These are phyloP conservation scores for Spodoptera picta DNA, from an alignment of 2,888 invertebrate species.

Conservation along the genomic window DNA sequence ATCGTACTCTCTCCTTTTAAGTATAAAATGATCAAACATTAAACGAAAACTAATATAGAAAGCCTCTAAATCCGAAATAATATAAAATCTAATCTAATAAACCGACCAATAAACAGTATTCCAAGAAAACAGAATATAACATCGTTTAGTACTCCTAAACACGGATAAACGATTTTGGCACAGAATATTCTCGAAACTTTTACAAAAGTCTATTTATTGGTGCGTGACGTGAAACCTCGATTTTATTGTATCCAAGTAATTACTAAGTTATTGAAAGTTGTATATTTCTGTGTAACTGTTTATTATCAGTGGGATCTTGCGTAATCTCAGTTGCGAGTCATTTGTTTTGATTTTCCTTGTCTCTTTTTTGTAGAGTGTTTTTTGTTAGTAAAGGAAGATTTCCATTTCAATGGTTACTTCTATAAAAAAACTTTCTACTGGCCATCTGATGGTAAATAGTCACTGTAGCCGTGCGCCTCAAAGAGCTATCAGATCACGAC, in stretches of 20 bases:
- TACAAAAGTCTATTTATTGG: constrained; percentile 32
- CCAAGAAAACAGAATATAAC: constrained; percentile 31
- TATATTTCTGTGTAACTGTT: constrained; percentile 4
- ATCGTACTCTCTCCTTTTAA: too few relatives aligned
- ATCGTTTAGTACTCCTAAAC: constrained; percentile 35
- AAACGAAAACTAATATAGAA: too few relatives aligned
- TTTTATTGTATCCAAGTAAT: constrained; percentile 41
- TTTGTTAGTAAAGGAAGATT: too few relatives aligned
- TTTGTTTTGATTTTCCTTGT: too few relatives aligned
- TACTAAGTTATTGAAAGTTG: constrained; percentile 43
- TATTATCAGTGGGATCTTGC: constrained; percentile 3
- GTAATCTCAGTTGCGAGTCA: not conserved
- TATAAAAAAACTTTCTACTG: too few relatives aligned
- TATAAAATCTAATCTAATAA: constrained; percentile 11
- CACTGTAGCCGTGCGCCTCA: too few relatives aligned
- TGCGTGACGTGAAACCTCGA: constrained; percentile 40
- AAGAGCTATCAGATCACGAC: too few relatives aligned
- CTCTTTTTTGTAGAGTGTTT: too few relatives aligned
- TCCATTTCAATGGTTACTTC: too few relatives aligned
- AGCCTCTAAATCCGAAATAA: not conserved
- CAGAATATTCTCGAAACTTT: constrained; percentile 41
- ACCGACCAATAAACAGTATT: constrained; percentile 17
- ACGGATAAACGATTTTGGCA: constrained; percentile 49
- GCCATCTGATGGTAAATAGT: too few relatives aligned
- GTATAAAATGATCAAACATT: too few relatives aligned